Conservation (phyloP, 2,888 invertebrate genomes). For the Drosophila demipolita region DNA sequence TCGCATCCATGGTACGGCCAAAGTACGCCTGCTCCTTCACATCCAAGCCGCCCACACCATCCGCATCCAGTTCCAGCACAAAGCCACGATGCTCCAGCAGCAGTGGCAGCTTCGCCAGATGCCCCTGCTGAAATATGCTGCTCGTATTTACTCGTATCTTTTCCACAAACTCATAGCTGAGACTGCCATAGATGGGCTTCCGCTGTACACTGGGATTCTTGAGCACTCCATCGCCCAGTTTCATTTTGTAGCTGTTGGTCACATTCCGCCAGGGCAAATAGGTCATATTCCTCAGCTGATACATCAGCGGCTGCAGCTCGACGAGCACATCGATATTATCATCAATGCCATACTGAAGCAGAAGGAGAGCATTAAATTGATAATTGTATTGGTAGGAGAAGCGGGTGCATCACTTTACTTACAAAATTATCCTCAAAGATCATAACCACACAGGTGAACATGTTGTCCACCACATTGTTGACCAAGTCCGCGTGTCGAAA, state of each 20-base stretch:
- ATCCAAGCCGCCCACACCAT: constrained; percentile 78
- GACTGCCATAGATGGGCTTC: constrained; percentile 79
- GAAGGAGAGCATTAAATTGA: neutral
- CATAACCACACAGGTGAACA: constrained; percentile 81
- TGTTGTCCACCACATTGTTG: constrained; percentile 67
- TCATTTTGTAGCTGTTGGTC: constrained; percentile 79
- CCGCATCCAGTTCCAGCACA: constrained; percentile 70
- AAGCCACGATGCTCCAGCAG: constrained; percentile 77
- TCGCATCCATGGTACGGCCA: constrained; percentile 79
- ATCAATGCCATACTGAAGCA: constrained; percentile 73
- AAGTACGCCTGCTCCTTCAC: constrained; percentile 79
- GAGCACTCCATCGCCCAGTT: constrained; percentile 69
- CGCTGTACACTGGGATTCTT: constrained; percentile 74
- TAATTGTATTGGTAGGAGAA: neutral
- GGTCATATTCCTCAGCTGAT: constrained; percentile 80
- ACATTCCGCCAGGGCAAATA: constrained; percentile 81
- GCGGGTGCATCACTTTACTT: constrained; percentile 40
- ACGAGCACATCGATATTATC: constrained; percentile 81
- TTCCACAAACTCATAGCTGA: constrained; percentile 80
- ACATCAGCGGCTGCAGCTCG: constrained; percentile 80
- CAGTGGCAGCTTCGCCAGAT: constrained; percentile 68
- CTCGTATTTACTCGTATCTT: constrained; percentile 75
- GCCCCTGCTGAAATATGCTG: constrained; percentile 48
- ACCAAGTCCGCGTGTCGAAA: constrained; percentile 81
- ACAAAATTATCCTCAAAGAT: constrained; percentile 83